Evolutionary conservation across 2,797 vertebrate species (phyloP), one percentile per base, ranked within the genome.

Genomic region (Myiotriccus ornatus): DNA sequence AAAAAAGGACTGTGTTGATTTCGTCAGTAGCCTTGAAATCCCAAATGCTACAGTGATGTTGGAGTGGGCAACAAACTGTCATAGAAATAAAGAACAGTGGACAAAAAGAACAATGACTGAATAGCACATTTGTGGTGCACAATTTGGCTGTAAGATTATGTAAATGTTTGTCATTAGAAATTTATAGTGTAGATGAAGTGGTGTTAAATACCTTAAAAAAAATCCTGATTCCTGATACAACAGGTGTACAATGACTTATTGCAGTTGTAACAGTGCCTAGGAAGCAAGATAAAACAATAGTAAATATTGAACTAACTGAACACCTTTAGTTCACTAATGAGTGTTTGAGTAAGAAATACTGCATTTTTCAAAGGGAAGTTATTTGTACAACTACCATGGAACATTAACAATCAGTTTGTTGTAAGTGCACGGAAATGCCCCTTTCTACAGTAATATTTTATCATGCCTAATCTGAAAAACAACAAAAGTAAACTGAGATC

Each of bases 181-280:
- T 94, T 94, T 73, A 63, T 89, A 84, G 67, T 94, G 78, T 91
- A 96, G 97, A 95, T 96, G 88, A 96, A 90, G 56, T 96, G 94
- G 84, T 96, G 94, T 95, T 96, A 96, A 97, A 88, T 86, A 96
- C 62, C 32, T 94, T 96, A 87, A 95, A 94, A 91, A 83, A 90
- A 96, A 96, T 97, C 96, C 96, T 91, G 96, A 97, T 97, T 97
- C 96, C 97, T 98, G 97, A 97, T 98, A 98, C 97, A 98, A 98
- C 97, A 98, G 93, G 94, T 97, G 84, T 97, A 98, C 96, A 97
- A 95, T 97, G 97, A 97, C 95, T 98, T 98, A 98, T 98, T 98
- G 98, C 98, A 98, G 97, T 98, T 98, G 98, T 98, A 98, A 97
- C 98, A 98, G 97, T 98, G 97, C 97, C 96, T 96, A 98, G 97